Evolutionary conservation across 2,888 invertebrate species (phyloP), one percentile per base, ranked within the genome.

Genomic region (Chymomyza caudatula): DNA sequence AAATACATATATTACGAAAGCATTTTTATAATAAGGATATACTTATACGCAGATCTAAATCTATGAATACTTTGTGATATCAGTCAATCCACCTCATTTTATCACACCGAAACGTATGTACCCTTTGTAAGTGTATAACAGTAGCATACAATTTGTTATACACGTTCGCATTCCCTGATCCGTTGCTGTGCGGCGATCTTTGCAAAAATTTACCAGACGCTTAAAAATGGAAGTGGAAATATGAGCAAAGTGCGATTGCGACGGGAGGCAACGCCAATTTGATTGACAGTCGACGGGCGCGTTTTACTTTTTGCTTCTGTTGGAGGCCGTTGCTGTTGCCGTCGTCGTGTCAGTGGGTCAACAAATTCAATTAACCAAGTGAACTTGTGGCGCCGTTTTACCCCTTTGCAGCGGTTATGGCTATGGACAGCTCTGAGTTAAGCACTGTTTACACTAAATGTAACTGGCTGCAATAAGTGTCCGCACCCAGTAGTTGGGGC

Each of bases 341-440:
- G 49, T 49, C 37, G 54, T 22, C 29, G 17, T 67, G 67, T 75
- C 69, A 80, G 76, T 85, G 79, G 87, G 87, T 87, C 83, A 87
- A 73, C 81, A 78, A 87, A 86, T 86, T 86, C 76, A 85, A 87
- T 86, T 83, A 84, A 84, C 77, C 74, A 78, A 73, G 71, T 87
- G 87, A 86, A 87, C 86, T 87, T 87, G 85, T 69, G 73, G 74
- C 69, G 77, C 75, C 75, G 73, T 75, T 63, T 25, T 3, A 25
- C 1, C 4, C 3, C 25, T n/a, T n/a, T n/a, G n/a, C n/a, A n/a
- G n/a, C 25, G 5, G 6, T 6, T 11, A 37, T 37, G 29, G 29
- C 8, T 29, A 4, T 29, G 29, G 29, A 37, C 29, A 11, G 11
- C 5, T 11, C 8, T 11, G 11, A 37, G 11, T 37, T 37, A 37